Evolutionary conservation across 2,113 vertebrate species (phyloP), one percentile per base, ranked within the genome.

Genomic region (Hucho hucho): DNA sequence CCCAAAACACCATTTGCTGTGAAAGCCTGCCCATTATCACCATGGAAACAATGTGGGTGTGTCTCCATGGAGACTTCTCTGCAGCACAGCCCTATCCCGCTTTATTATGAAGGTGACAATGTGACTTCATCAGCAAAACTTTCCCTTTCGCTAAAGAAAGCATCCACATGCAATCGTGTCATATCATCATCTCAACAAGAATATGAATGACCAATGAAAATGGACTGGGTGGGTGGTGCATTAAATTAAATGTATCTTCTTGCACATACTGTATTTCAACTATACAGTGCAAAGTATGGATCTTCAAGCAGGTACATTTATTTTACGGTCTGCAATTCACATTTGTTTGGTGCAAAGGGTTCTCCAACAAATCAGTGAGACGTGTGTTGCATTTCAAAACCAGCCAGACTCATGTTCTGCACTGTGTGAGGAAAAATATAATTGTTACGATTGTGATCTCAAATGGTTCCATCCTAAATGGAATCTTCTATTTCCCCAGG

Each of bases 61-160:
- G 73, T 86, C 74, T 75, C 81, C 84, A 86, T 75, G 76, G 84
- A 79, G 74, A 83, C 69, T 20, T 32, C 64, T 71, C 29, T 69
- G 58, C 63, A 72, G 72, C 70, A 66, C 78, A 68, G 73, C 61
- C 63, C 32, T 25, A 58, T 64, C 66, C 72, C 67, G 63, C 46
- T 72, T 67, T 9, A 22, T 4, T 61, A n/a, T 61, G 58, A 61
- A 13, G 18, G 5, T 11, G 58, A 43, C 37, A 11, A 56, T 22
- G 7, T 22, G 24, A 22, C 24, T 24, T 61, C 58, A 18, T 11
- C 37, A 56, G 53, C 20, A 14, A 56, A 56, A 56, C 53, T 56
- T 20, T 1, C 58, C 58, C 18, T 11, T 2, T 22, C 2, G n/a
- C 58, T 22, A 22, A 61, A 61, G 58, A 61, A 13, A 61, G 11